Conservation (phyloP, 2,888 invertebrate species). For the Calameuta idolon region DNA sequence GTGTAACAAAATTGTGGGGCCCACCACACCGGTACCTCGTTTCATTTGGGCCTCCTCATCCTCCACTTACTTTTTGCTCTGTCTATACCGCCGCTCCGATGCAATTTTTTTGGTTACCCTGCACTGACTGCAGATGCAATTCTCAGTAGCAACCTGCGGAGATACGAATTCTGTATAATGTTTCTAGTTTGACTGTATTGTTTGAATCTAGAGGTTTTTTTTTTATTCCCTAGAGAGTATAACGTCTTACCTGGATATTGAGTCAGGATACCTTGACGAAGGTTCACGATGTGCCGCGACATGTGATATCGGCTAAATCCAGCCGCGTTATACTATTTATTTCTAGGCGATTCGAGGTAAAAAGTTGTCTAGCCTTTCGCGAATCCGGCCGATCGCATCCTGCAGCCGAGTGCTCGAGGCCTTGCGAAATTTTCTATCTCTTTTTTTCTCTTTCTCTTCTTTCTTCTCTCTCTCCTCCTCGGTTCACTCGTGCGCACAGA, state of each 20-base stretch:
- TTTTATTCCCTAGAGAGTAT: not conserved
- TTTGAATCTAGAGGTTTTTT: not conserved
- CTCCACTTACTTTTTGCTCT: not conserved
- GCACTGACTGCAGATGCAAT: not conserved
- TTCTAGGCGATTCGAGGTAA: conserved; percentile 44
- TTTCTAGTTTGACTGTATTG: not conserved
- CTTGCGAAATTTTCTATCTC: not conserved
- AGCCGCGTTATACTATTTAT: conserved; percentile 46
- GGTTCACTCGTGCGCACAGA: not conserved
- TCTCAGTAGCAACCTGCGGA: not conserved
- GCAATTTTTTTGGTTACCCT: conserved; percentile 24
- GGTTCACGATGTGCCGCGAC: not conserved
- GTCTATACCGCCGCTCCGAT: conserved; percentile 6
- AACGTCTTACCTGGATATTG: not conserved
- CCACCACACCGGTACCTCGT: conserved; percentile 1
- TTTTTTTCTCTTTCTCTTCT: not conserved
- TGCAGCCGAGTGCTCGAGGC: conserved; percentile 19
- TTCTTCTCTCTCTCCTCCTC: not conserved
- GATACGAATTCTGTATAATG: not conserved
- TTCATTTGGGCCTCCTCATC: conserved; percentile 5
- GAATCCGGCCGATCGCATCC: conserved; percentile 42
- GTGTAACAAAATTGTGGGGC: conserved; percentile 33
- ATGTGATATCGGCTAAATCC: conserved; percentile 31
- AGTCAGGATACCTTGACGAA: not conserved
- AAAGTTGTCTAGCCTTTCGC: conserved; percentile 47